phyloP scores from a whole-genome alignment of 1,140 invertebrate species.

The Drosophila tristis region DNA sequence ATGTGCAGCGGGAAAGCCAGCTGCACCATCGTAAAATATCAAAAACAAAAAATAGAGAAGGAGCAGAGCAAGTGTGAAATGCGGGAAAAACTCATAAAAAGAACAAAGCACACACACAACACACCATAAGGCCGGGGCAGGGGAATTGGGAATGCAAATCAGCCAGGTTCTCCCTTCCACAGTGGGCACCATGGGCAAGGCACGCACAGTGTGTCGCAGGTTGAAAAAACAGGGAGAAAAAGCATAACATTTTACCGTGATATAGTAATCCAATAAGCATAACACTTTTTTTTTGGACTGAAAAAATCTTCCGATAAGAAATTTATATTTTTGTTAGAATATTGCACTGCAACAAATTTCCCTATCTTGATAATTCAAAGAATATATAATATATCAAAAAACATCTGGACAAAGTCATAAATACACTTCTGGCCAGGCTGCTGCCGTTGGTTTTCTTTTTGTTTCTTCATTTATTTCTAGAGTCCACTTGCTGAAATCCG shows the following conservation, averaged over 20 bases:
- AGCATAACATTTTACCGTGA: too few species aligned
- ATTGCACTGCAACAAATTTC: too few species aligned
- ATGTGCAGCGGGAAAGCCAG: conserved; percentile 36
- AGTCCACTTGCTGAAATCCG: conserved; percentile 1
- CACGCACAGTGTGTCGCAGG: too few species aligned
- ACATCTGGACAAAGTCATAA: neutral
- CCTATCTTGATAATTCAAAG: too few species aligned
- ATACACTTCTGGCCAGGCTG: conserved; percentile 1
- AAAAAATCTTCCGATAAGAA: too few species aligned
- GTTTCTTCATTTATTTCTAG: neutral
- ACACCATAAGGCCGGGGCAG: neutral
- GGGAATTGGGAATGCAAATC: too few species aligned
- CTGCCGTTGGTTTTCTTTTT: too few species aligned
- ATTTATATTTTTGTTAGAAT: too few species aligned
- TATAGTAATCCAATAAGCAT: neutral
- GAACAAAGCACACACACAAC: conserved; percentile 26
- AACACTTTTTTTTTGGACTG: too few species aligned
- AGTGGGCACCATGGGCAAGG: conserved; percentile 2
- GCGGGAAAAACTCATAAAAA: conserved; percentile 48
- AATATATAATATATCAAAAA: neutral
- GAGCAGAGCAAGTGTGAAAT: conserved; percentile 40
- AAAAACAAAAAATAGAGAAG: neutral
- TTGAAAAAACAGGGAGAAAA: too few species aligned
- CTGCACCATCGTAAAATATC: conserved; percentile 32
- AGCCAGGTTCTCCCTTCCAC: conserved; percentile 1